Base-by-base conservation (phyloP, 2,113 vertebrate genomes). In the Sturnus vulgaris region DNA sequence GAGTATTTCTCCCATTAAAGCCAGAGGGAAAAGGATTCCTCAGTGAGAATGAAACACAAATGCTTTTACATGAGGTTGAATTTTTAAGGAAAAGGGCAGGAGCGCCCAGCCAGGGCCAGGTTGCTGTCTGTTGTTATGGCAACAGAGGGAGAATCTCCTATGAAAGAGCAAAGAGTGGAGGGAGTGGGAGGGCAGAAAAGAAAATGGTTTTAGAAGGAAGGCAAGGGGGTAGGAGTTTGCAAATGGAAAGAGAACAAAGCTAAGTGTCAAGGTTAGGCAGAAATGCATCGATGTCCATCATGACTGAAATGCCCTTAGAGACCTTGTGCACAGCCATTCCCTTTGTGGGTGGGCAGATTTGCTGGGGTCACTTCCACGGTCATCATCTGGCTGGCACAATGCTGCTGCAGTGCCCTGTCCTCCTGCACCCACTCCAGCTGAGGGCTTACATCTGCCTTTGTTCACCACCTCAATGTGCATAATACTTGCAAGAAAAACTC, bases 111-210 rank as follows among this genome's bases (percentile, higher is more conserved):
- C 60, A 11, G 52, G 88, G 68, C 86, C 72, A 93, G 56, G 64
- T 66, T 91, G 55, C 91, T 78, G 82, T 95, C 90, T 92, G 94
- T 95, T 93, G 92, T 94, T 94, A 96, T 94, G 88, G 91, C 72
- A 95, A 97, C 82, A 1, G 64, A 93, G 11, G 76, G 28, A 94
- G 75, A 90, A 31, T 66, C 33, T 94, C 44, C 47, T 42, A 16
- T 46, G 4, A 6, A 15, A 63, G 46, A 55, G 39, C 14, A 68
- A 60, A 47, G 24, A 50, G 31, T 53, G 49, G 24, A 16, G 27
- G 18, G 40, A 79, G 40, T 53, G 12, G n/a, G 35, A 88, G 24
- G 57, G 46, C 63, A 88, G 88, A 39, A 92, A 76, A 61, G 11
- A 88, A 85, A 88, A 76, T 52, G 24, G 35, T 68, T 95, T 84